Evolutionary conservation across 2,797 vertebrate species (phyloP).

Genomic region (Valencia hispanica): DNA sequence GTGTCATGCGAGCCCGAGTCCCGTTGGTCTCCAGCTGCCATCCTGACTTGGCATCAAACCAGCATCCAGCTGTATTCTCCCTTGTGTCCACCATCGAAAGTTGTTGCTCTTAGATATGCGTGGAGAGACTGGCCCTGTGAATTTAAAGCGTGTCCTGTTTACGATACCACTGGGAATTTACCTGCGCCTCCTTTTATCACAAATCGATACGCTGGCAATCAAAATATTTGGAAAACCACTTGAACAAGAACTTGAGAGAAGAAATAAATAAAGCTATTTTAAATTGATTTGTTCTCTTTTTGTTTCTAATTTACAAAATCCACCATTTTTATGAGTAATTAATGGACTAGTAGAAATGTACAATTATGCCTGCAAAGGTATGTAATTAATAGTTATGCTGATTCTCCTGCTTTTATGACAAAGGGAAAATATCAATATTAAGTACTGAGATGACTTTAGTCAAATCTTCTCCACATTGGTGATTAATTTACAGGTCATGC

Average conservation of each 20-base stretch:
- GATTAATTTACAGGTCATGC: neutral
- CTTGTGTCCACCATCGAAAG: constrained; percentile 52
- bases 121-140: constrained; percentile 91
- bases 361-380: neutral
- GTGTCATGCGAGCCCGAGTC: constrained; percentile 46
- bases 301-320: neutral
- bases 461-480: neutral
- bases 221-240: constrained; percentile 5
- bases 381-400: neutral
- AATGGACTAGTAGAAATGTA: neutral
- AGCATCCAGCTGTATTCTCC: constrained; percentile 65
- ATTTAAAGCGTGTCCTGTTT: constrained; percentile 87
- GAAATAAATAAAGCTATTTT: neutral
- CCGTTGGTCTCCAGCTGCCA: constrained; percentile 77
- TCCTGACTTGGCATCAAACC: constrained; percentile 37
- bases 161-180: constrained; percentile 73
- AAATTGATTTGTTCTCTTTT: neutral
- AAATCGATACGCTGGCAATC: neutral
- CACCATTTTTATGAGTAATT: neutral
- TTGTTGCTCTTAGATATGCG: constrained; percentile 84
- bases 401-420: neutral
- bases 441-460: neutral
- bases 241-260: neutral
- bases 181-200: constrained; percentile 86
- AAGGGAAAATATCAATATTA: neutral